Base-by-base conservation (phyloP, 2,888 invertebrate genomes). In the Euspilapteryx auroguttella region DNA sequence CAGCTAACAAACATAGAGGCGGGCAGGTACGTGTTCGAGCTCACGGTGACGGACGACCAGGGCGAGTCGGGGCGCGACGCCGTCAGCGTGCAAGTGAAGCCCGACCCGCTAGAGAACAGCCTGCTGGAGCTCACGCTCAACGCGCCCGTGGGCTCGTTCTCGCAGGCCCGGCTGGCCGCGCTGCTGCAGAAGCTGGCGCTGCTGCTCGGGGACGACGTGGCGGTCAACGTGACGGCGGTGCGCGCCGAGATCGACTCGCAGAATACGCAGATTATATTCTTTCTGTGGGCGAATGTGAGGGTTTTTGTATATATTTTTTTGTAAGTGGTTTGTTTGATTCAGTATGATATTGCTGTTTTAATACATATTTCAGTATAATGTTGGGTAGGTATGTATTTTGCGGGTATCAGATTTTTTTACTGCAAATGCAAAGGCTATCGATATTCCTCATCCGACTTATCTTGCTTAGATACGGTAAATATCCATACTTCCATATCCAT, bases 11-110 rank as follows among this genome's bases (percentile, higher is more conserved):
- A 92, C 55, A 79, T 94, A 29, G 87, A 91, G 26, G 83, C 88
- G 3, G 96, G 95, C 0, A 82, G 87, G 37, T 96, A 95, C 53
- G 83, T 92, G 2, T 95, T 94, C 50, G 87, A 86, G 45, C 66
- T 96, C 32, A 88, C 87, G n/a, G 94, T 96, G 1, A 86, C 80
- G 22, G 96, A 96, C 56, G 90, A 89, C 39, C 94, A 95, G 55
- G 95, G 95, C 0, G 76, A 90, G 30, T 84, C 84, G 1, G 85
- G 83, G 39, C 83, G 85, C 10, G 94, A 95, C 54, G 86, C 87
- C 0, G 91, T 91, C 12, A 89, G 88, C 30, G 80, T 96, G 2
- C 41, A 31, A 26, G 89, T 96, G 1, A 89, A 90, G 49, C 62
- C 79, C 38, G 90, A 93, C 66, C 86, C 86, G 0, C 75, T 86